These are phyloP conservation scores for Copidosoma aretas DNA, from an alignment of 2,888 invertebrate genomes.

Conservation along the genomic window DNA sequence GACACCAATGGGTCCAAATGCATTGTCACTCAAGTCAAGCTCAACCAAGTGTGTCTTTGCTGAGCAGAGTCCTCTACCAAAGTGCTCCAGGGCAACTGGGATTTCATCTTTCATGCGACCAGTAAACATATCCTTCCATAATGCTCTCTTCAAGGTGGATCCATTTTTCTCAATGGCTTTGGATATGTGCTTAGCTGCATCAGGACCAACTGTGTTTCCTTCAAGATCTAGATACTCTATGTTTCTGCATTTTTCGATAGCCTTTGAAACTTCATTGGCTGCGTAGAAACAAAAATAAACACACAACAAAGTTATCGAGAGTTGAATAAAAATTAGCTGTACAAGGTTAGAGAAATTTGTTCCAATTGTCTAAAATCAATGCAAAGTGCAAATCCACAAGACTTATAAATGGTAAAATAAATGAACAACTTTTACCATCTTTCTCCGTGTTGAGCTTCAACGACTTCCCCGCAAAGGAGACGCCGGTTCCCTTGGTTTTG, in stretches of 20 bases:
- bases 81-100: constrained; percentile 80
- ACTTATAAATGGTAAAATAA: not conserved
- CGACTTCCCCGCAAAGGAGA: constrained; percentile 82
- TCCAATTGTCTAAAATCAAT: not conserved
- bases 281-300: constrained; percentile 35
- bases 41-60: constrained; percentile 82
- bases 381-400: not conserved
- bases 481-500: constrained; percentile 65
- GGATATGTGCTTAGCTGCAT: constrained; percentile 85
- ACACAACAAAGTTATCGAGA: not conserved
- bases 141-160: constrained; percentile 77
- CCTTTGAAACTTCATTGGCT: constrained; percentile 79
- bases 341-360: constrained; percentile 11
- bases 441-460: constrained; percentile 78
- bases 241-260: constrained; percentile 73
- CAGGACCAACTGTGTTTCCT: constrained; percentile 92
- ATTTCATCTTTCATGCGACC: constrained; percentile 95
- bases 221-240: constrained; percentile 82
- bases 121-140: constrained; percentile 98
- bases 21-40: constrained; percentile 95
- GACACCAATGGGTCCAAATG: constrained; percentile 94
- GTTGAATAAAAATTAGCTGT: constrained; percentile 41
- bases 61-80: constrained; percentile 81
- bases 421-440: constrained; percentile 70
- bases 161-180: constrained; percentile 79